Percentiles rank a stretch among this genome's conserved stretches.
phyloP scores from a whole-genome alignment of 2,888 invertebrate species.

The Nudaria mundana region DNA sequence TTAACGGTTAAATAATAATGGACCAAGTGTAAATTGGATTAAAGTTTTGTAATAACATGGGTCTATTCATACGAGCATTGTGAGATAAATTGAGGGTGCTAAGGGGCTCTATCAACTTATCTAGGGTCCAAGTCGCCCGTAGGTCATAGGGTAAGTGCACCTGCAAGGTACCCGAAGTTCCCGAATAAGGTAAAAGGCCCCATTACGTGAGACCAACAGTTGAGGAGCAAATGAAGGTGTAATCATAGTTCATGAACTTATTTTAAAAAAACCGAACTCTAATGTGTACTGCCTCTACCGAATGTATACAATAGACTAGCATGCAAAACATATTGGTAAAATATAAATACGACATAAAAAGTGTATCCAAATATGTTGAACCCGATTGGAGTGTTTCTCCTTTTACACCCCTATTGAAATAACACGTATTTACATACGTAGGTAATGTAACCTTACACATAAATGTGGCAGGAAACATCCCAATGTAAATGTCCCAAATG shows the following conservation, averaged over 20 bases:
- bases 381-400: slow-evolving; percentile 2
- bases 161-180: too few species aligned
- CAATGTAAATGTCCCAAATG: too few species aligned
- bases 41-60: not conserved
- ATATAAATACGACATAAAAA: not conserved
- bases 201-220: too few species aligned
- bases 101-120: too few species aligned
- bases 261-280: too few species aligned
- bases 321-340: not conserved
- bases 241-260: too few species aligned
- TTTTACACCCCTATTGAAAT: slow-evolving; percentile 9
- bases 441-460: too few species aligned
- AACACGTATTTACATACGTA: slow-evolving; percentile 13
- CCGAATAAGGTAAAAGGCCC: too few species aligned
- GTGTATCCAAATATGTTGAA: not conserved
- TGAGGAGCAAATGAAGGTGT: too few species aligned
- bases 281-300: not conserved
- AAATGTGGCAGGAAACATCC: too few species aligned
- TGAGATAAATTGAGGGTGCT: not conserved
- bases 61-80: not conserved
- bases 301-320: not conserved
- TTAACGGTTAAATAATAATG: slow-evolving; percentile 41
- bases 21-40: slow-evolving; percentile 16
- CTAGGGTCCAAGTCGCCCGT: too few species aligned
- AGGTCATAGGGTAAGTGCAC: too few species aligned